Evolutionary conservation across 2,888 invertebrate genomes (phyloP).

Genomic region (Pyralis farinalis): DNA sequence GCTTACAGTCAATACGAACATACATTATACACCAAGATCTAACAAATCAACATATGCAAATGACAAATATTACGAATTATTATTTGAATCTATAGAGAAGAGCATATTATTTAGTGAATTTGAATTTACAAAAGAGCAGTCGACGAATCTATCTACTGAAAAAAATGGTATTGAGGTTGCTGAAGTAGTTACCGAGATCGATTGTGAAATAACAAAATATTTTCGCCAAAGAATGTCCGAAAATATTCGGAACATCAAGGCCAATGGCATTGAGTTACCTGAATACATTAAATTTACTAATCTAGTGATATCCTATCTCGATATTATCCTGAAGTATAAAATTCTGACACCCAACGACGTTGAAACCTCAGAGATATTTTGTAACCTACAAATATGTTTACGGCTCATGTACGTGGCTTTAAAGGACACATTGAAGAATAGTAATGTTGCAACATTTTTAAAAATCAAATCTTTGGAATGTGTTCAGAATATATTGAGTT

Average conservation of each 20-base stretch:
- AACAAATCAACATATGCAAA: constrained; percentile 11
- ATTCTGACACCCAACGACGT: constrained; percentile 30
- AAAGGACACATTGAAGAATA: constrained; percentile 34
- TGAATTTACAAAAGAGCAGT: constrained; percentile 21
- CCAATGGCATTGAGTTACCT: constrained; percentile 25
- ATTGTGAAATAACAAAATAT: constrained; percentile 30
- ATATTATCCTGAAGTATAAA: constrained; percentile 40
- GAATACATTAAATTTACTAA: constrained; percentile 37
- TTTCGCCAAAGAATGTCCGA: constrained; percentile 29
- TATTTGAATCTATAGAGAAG: constrained; percentile 51
- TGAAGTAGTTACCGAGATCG: constrained; percentile 35
- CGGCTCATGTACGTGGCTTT: constrained; percentile 34
- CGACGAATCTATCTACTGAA: not conserved
- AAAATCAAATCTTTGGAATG: constrained; percentile 42
- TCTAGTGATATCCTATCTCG: constrained; percentile 39
- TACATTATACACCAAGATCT: constrained; percentile 18
- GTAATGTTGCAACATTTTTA: constrained; percentile 28
- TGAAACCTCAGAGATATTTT: constrained; percentile 28
- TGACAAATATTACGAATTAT: constrained; percentile 34
- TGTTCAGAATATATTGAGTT: constrained; percentile 38
- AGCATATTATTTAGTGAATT: constrained; percentile 61
- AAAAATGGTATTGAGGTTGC: constrained; percentile 20
- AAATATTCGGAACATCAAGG: constrained; percentile 22
- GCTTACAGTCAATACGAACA: constrained; percentile 53
- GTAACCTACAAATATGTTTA: constrained; percentile 31